Evolutionary conservation across 35 echinoderm and acorn worm genomes (phyloP).

Genomic region (Ptychodera flava): DNA sequence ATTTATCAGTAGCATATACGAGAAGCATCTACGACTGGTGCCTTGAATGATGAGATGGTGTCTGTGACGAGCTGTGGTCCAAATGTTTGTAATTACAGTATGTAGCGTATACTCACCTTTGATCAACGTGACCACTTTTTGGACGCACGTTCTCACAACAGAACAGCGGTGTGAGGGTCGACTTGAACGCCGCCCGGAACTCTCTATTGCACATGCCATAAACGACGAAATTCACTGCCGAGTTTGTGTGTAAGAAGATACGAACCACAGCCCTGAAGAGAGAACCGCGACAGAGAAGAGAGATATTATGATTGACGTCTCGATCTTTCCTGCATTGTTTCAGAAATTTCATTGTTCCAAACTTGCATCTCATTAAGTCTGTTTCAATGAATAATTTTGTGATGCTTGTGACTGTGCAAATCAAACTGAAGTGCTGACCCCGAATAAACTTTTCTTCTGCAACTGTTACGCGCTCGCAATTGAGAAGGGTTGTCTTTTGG

Average conservation of each 20-base stretch:
- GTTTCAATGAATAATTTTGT: too few species aligned
- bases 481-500: too few species aligned
- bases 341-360: neutral
- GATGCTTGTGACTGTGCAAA: too few species aligned
- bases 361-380: neutral
- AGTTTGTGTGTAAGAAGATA: neutral
- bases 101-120: constrained; percentile 1
- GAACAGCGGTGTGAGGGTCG: neutral
- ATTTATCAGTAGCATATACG: too few species aligned
- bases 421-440: too few species aligned
- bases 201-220: neutral
- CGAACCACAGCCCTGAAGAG: neutral
- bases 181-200: neutral
- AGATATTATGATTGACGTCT: neutral
- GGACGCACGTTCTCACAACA: neutral
- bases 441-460: neutral
- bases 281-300: neutral
- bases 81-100: too few species aligned
- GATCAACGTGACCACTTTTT: neutral
- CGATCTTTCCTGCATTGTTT: neutral
- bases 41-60: too few species aligned
- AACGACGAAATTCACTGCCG: neutral
- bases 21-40: too few species aligned
- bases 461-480: neutral
- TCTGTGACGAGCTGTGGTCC: too few species aligned